Evolutionary conservation across 92 coral and sea anemone species (phyloP).

Genomic region (Desmophyllum pertusum): DNA sequence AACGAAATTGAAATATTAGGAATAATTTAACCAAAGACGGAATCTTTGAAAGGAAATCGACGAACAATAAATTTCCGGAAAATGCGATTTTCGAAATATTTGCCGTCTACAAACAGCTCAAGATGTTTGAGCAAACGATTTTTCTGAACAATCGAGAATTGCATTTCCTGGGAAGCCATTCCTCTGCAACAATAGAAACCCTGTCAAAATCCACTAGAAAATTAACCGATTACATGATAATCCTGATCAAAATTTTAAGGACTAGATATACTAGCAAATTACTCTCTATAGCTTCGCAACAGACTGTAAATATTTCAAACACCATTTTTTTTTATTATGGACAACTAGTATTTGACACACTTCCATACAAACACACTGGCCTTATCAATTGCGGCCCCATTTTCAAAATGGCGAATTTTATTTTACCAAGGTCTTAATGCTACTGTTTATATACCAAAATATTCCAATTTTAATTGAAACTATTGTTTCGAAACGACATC

Average conservation of each 20-base stretch:
- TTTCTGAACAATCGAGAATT: not conserved
- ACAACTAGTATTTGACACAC: no score
- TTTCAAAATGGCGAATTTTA: not conserved
- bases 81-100: not conserved
- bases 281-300: no score
- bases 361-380: no score
- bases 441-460: not conserved
- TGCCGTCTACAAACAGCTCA: no score
- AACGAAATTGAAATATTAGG: not conserved
- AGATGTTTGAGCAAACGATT: not conserved
- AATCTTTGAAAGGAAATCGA: not conserved
- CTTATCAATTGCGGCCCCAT: not conserved
- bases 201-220: not conserved
- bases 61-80: not conserved
- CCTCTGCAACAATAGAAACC: no score
- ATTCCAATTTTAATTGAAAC: not conserved
- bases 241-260: not conserved
- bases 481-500: not conserved
- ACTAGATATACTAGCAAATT: no score
- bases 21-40: not conserved
- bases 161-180: not conserved
- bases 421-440: no score
- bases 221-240: not conserved
- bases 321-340: not conserved
- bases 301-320: not conserved